These are phyloP conservation scores for Ectemnius continuus DNA, from an alignment of 2,888 invertebrate genomes.

Conservation along the genomic window DNA sequence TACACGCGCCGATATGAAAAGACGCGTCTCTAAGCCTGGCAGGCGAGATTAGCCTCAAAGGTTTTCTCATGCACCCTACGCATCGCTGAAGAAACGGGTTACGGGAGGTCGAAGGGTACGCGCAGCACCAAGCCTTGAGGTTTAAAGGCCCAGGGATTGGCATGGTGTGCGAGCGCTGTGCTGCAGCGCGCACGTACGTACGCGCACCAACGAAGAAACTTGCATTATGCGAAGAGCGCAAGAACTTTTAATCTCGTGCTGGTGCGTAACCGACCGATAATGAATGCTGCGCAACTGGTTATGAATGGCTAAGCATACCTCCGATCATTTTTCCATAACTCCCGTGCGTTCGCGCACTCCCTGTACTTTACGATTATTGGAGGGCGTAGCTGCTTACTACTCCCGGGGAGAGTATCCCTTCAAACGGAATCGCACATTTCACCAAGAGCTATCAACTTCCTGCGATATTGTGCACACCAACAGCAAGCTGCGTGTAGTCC, in stretches of 20 bases:
- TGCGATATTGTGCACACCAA: no score
- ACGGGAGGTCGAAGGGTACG: constrained; percentile 19
- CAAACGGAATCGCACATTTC: no score
- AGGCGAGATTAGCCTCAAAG: constrained; percentile 11
- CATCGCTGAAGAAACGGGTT: constrained; percentile 9
- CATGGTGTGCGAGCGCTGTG: no score
- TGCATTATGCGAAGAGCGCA: constrained; percentile 57
- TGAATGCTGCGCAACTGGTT: constrained; percentile 72
- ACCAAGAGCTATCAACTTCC: no score
- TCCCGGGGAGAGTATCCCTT: neutral
- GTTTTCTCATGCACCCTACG: constrained; percentile 7
- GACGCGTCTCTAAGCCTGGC: neutral
- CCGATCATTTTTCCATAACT: constrained; percentile 62
- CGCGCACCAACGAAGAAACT: constrained; percentile 37
- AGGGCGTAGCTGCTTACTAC: constrained; percentile 65
- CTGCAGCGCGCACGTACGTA: constrained; percentile 9
- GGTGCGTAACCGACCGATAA: constrained; percentile 66
- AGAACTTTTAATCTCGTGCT: constrained; percentile 63
- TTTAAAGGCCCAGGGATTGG: neutral
- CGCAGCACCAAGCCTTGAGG: neutral
- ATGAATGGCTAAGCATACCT: constrained; percentile 69
- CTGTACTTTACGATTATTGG: constrained; percentile 72
- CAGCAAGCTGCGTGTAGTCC: no score
- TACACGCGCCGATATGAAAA: no score
- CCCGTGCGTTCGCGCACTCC: constrained; percentile 59